Evolutionary conservation across 2,113 vertebrate genomes (phyloP), one percentile per base, ranked within the genome.

Genomic region (Antechinus stuartii): DNA sequence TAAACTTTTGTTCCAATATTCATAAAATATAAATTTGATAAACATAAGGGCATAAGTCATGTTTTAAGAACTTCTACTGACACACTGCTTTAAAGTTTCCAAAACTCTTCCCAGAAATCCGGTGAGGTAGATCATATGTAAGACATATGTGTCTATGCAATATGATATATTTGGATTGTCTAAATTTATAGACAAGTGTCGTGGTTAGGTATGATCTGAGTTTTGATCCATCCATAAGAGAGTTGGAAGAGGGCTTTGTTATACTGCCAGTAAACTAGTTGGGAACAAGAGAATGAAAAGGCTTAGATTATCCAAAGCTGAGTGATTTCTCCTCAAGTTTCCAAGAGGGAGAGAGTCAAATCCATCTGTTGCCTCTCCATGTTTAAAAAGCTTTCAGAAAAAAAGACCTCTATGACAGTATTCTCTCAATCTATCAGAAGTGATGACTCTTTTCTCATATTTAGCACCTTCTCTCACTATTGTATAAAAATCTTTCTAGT

Each of bases 401-500:
- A 68, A 68, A n/a, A 68, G 61, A 35, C 5, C 61, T 14, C 61
- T n/a, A 16, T 76, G 35, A 42, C 1, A 76, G 30, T 10, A 68
- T 68, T 42, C 16, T 42, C 35, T 22, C 35, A 76, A 4, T 1
- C 30, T 16, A 2, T n/a, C 14, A n/a, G 5, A 22, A 42, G 35
- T 42, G 35, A n/a, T 22, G 16, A 4, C 35, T 42, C 68, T n/a
- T 35, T 76, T n/a, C 22, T n/a, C 12, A n/a, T 76, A n/a, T 76
- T 76, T 16, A 42, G 4, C 35, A 95, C 47, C 30, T 27, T 2
- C 24, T 94, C 89, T 56, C 89, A 55, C 84, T 91, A 94, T 92
- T 94, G 91, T 89, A 61, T 90, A 92, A 22, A 93, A 68, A 94
- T 93, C 6, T 95, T 95, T 92, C 30, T 14, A 93, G 23, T n/a